Evolutionary conservation across 2,797 vertebrate genomes (phyloP), one percentile per base, ranked within the genome.

Genomic region (Odontamblyopus rebecca): DNA sequence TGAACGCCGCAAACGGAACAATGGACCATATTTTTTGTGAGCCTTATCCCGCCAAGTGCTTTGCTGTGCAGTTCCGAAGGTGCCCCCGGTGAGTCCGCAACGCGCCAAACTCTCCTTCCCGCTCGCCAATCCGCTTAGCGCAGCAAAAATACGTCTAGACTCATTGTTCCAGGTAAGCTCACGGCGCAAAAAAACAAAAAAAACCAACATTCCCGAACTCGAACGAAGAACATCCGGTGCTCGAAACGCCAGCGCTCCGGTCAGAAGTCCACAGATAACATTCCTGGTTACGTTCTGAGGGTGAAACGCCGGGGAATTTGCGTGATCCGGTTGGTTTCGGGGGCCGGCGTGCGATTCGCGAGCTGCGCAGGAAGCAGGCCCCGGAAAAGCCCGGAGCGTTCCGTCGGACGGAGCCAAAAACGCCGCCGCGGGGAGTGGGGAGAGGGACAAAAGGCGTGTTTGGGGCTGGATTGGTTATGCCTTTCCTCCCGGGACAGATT

Each of bases 321-420:
- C 27, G 69, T 69, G 63, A 60, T 69, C 5, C 35, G 35, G 85
- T 77, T 81, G 68, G 64, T 81, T 78, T 9, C n/a, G 38, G 9
- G 1, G 35, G 76, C 73, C 81, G 85, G 82, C 81, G 67, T 76
- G 80, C 73, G 6, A 73, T 32, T 32, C 74, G 59, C 64, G 69
- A 62, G 61, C 61, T 62, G 82, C 38, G 68, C 82, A 82, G 79
- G 81, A 86, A 82, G 84, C 80, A 26, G 70, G 81, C 9, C 30
- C 30, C 26, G 61, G 80, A 78, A 63, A 75, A 73, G 82, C 68
- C 78, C 78, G 74, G 78, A 73, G 77, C 82, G 68, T 83, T 85
- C 83, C 75, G 32, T 12, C 56, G 65, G 78, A 61, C 48, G 54
- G 79, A 85, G 87, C 89, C 91, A 94, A 92, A 92, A 93, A 88